phyloP scores from a whole-genome alignment of 2,888 invertebrate species.

The Lasioglossum figueresi region DNA sequence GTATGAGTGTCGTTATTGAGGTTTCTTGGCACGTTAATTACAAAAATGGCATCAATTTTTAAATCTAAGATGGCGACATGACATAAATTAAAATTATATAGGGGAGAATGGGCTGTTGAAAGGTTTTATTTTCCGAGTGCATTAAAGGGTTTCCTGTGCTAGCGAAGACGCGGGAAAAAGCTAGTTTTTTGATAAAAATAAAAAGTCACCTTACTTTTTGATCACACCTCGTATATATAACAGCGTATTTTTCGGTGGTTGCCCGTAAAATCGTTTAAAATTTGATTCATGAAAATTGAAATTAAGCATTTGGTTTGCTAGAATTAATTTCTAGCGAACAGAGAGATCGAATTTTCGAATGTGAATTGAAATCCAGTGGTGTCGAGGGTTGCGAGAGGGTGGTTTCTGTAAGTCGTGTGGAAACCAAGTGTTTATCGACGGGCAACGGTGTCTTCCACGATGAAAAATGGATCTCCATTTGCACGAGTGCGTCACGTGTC shows the following conservation, averaged over 20 bases:
- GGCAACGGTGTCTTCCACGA: conserved; percentile 19
- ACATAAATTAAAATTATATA: no score
- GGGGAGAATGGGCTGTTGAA: no score
- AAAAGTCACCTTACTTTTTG: no score
- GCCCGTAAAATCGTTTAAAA: not conserved
- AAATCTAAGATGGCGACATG: no score
- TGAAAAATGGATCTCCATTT: conserved; percentile 67
- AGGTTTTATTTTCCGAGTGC: no score
- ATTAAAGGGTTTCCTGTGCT: no score
- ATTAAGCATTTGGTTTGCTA: not conserved
- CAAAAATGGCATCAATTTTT: no score
- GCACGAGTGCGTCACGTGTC: conserved; percentile 56
- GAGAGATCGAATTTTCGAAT: not conserved
- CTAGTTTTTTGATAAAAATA: no score
- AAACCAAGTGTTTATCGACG: conserved; percentile 21
- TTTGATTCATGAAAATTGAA: not conserved
- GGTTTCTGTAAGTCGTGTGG: conserved; percentile 15
- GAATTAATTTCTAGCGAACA: not conserved
- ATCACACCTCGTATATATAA: no score
- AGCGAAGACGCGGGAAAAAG: no score
- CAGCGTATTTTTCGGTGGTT: not conserved
- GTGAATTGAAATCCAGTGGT: not conserved
- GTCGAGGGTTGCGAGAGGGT: not conserved
- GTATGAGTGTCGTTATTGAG: no score
- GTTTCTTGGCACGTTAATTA: no score